Evolutionary conservation across 1,140 invertebrate genomes (phyloP).

Genomic region (Trachymyrmex septentrionalis): DNA sequence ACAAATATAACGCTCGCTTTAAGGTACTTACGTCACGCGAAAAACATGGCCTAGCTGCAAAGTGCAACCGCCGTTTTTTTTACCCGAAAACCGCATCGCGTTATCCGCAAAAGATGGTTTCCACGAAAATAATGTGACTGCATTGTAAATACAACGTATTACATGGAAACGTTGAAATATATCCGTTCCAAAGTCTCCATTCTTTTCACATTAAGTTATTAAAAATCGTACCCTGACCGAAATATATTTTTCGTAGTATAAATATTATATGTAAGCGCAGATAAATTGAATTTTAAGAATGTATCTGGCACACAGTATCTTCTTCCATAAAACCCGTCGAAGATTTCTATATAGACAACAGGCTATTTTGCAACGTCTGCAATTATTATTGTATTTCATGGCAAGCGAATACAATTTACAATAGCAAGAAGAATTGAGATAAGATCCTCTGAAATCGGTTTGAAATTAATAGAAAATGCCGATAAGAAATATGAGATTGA

Average conservation of each 20-base stretch:
- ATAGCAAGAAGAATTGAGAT: slow-evolving; percentile 10
- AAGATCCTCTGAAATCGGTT: slow-evolving; percentile 8
- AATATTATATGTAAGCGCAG: not conserved
- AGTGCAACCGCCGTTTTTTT: slow-evolving; percentile 4
- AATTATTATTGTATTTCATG: slow-evolving; percentile 24
- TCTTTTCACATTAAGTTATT: not conserved
- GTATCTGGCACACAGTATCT: not conserved
- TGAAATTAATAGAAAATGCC: slow-evolving; percentile 29
- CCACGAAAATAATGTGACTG: not conserved
- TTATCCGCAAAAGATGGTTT: not conserved
- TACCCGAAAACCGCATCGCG: not conserved
- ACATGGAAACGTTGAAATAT: not conserved
- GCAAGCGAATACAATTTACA: slow-evolving; percentile 8
- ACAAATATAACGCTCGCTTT: slow-evolving; percentile 14
- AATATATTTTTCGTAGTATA: not conserved
- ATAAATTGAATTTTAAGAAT: slow-evolving; percentile 14
- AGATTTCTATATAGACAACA: slow-evolving; percentile 16
- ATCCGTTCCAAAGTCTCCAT: no score
- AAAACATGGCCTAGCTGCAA: slow-evolving; percentile 14
- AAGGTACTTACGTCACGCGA: slow-evolving; percentile 24
- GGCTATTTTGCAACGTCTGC: not conserved
- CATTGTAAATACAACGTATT: no score
- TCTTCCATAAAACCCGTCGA: not conserved
- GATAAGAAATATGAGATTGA: slow-evolving; percentile 12
- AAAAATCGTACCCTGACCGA: not conserved